These are phyloP conservation scores for Lithodes maja DNA, from an alignment of 2,888 invertebrate genomes.

Conservation along the genomic window DNA sequence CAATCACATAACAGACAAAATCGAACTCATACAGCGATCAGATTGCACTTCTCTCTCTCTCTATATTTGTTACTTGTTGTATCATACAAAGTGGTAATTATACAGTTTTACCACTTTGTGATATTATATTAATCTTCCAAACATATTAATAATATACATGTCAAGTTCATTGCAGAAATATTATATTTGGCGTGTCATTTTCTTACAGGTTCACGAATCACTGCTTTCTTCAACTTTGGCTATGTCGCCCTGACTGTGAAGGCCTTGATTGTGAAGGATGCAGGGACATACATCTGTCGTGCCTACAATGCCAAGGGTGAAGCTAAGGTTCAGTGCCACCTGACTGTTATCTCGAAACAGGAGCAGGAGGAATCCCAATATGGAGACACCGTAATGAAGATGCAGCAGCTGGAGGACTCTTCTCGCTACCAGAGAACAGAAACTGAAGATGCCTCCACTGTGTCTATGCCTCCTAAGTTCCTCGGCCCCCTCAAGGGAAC, in stretches of 20 bases:
- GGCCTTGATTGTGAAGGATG: constrained; percentile 91
- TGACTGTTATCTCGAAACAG: constrained; percentile 89
- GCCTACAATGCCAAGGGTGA: constrained; percentile 92
- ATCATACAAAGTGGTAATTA: too few relatives aligned
- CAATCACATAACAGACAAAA: too few relatives aligned
- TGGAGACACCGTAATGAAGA: constrained; percentile 92
- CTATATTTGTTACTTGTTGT: too few relatives aligned
- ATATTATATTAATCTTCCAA: too few relatives aligned
- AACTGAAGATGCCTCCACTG: constrained; percentile 58
- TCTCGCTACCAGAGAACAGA: constrained; percentile 63
- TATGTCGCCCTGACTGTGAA: constrained; percentile 96
- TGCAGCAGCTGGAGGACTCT: constrained; percentile 89
- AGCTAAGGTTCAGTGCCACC: constrained; percentile 86
- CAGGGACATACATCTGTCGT: constrained; percentile 90
- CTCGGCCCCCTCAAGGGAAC: constrained; percentile 92
- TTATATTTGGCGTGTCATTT: constrained; percentile 11
- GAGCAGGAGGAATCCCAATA: constrained; percentile 91
- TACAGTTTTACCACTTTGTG: too few relatives aligned
- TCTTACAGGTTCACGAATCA: constrained; percentile 84
- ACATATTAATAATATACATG: too few relatives aligned
- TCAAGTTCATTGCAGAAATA: too few relatives aligned
- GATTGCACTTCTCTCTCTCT: too few relatives aligned
- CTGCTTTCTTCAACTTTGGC: constrained; percentile 95
- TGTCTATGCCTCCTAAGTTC: constrained; percentile 81
- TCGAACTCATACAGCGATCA: too few relatives aligned